Evolutionary conservation across 2,888 invertebrate species (phyloP).

Genomic region (Ceramica pisi): DNA sequence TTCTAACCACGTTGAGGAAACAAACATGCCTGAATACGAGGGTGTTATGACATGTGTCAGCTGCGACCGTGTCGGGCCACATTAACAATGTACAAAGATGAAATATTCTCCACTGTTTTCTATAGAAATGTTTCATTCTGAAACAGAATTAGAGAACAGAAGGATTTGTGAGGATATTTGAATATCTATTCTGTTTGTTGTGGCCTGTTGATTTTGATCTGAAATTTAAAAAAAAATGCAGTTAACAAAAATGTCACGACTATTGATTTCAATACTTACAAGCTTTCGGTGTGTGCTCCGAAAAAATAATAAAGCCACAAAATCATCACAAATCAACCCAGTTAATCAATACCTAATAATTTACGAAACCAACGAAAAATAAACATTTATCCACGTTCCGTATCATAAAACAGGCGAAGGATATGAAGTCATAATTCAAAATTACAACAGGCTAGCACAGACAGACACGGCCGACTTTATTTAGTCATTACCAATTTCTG

Average conservation of each 20-base stretch:
- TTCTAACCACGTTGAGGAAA: conserved; percentile 67
- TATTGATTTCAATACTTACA: neutral
- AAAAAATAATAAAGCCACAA: neutral
- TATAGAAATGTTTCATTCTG: conserved; percentile 52
- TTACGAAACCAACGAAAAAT: conserved; percentile 49
- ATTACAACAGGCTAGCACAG: conserved; percentile 76
- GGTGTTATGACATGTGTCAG: conserved; percentile 83
- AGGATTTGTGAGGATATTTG: conserved; percentile 43
- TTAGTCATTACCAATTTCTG: conserved; percentile 88
- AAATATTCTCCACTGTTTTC: conserved; percentile 59
- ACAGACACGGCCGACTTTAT: conserved; percentile 78
- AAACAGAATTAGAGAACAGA: conserved; percentile 56
- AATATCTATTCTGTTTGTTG: neutral
- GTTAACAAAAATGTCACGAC: neutral
- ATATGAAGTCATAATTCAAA: conserved; percentile 81
- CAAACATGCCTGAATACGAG: conserved; percentile 69
- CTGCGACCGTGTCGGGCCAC: conserved; percentile 67
- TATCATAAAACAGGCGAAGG: conserved; percentile 74
- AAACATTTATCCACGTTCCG: conserved; percentile 69
- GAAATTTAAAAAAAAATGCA: neutral
- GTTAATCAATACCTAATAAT: conserved; percentile 53
- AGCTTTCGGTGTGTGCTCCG: too few species aligned
- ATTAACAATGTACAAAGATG: conserved; percentile 64
- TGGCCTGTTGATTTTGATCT: neutral
- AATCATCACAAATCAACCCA: conserved; percentile 15